Conservation (phyloP, 2,888 invertebrate species). For the Prosopocoilus inquinatus region DNA sequence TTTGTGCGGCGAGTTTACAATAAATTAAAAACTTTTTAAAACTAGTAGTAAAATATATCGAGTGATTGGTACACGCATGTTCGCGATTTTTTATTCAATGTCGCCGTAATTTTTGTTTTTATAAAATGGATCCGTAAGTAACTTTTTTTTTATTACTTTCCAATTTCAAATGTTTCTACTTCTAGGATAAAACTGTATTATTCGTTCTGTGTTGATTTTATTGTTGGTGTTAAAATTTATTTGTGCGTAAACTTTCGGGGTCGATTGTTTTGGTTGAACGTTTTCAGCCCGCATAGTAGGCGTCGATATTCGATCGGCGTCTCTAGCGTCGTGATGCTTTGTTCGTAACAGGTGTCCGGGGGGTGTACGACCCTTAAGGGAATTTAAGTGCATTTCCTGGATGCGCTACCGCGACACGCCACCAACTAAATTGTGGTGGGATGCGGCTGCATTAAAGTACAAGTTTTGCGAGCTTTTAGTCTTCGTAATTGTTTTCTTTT, state of each 20-base stretch:
- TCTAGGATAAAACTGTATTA: too few species aligned
- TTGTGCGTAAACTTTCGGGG: background rate
- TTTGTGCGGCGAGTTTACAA: too few species aligned
- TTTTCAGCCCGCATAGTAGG: conserved; percentile 26
- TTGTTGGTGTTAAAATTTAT: background rate
- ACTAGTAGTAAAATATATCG: too few species aligned
- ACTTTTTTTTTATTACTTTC: conserved; percentile 1
- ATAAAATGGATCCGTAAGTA: conserved; percentile 17
- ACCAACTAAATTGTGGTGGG: background rate
- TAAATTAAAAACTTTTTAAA: too few species aligned
- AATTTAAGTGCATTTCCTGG: conserved; percentile 15
- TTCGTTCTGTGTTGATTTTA: background rate
- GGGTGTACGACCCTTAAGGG: conserved; percentile 11
- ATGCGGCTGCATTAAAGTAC: background rate
- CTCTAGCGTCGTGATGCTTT: conserved; percentile 39
- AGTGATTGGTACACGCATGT: too few species aligned
- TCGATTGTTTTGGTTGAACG: conserved; percentile 21
- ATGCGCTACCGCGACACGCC: conserved; percentile 7
- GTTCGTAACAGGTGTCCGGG: conserved; percentile 42
- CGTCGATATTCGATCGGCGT: conserved; percentile 37
- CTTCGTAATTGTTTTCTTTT: too few species aligned
- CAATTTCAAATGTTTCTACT: too few species aligned
- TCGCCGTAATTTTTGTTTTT: conserved; percentile 1
- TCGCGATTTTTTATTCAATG: too few species aligned
- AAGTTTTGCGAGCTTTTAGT: too few species aligned